Conservation (phyloP, 2,113 vertebrate genomes). For the Rhipidura dahli region DNA sequence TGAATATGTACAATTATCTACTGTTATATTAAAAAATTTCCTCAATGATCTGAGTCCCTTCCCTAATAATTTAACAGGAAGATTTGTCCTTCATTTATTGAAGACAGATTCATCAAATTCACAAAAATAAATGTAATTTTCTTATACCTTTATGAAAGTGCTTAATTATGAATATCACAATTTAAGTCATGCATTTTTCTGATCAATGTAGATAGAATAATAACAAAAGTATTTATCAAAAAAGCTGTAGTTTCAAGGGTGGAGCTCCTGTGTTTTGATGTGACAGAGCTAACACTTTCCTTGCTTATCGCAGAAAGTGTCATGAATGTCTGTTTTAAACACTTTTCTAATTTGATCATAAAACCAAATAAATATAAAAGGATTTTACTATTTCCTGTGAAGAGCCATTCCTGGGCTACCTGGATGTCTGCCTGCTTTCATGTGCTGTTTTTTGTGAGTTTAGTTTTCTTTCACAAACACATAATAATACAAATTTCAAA, state of each 20-base stretch:
- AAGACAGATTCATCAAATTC: neutral
- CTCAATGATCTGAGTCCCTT: neutral
- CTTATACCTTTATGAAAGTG: neutral
- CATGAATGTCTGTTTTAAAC: neutral
- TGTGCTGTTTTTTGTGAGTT: neutral
- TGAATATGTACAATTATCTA: neutral
- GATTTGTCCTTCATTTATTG: neutral
- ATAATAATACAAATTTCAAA: neutral
- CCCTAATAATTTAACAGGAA: neutral
- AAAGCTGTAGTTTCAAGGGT: neutral
- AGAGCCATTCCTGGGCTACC: neutral
- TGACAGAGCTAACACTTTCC: neutral
- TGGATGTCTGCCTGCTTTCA: neutral
- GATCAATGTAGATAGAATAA: neutral
- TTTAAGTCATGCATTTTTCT: neutral
- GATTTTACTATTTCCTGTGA: neutral
- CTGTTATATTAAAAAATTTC: neutral
- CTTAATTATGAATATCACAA: neutral
- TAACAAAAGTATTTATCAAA: neutral
- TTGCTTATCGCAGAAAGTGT: neutral
- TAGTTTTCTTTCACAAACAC: neutral
- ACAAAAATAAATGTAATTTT: neutral
- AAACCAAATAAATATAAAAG: neutral
- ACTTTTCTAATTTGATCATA: neutral
- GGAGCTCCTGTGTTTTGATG: neutral